Evolutionary conservation across 2,797 vertebrate genomes (phyloP).

Genomic region (Dendrocincla tyrannina): DNA sequence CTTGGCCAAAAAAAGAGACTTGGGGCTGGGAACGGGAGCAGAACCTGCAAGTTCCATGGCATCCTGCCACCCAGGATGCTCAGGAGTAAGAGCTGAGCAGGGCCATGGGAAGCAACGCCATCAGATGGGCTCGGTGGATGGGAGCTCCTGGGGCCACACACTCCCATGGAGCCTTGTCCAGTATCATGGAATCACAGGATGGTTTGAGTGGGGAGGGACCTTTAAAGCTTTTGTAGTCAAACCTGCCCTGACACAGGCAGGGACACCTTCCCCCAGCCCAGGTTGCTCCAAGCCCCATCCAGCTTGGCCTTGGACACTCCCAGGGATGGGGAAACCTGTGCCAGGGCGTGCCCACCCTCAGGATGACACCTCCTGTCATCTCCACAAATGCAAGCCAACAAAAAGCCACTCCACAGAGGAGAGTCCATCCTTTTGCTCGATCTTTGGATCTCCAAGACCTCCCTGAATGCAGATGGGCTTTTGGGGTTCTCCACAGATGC

Average conservation of each 20-base stretch:
- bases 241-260: neutral
- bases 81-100: neutral
- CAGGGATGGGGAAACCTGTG: neutral
- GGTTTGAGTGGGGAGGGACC: neutral
- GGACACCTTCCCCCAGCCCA: neutral
- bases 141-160: neutral
- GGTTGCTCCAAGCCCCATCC: neutral
- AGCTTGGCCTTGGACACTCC: neutral
- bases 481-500: neutral
- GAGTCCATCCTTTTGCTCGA: neutral
- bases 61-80: neutral
- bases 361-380: neutral
- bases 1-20: neutral
- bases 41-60: neutral
- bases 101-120: fast-evolving
- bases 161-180: neutral
- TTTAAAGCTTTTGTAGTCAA: neutral
- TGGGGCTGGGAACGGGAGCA: neutral
- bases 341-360: neutral
- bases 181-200: neutral
- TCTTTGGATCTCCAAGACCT: neutral
- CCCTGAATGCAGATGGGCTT: neutral
- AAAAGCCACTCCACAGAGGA: neutral
- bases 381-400: neutral
- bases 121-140: fast-evolving